Conservation (phyloP, 2,888 invertebrate genomes). For the Autographa gamma region DNA sequence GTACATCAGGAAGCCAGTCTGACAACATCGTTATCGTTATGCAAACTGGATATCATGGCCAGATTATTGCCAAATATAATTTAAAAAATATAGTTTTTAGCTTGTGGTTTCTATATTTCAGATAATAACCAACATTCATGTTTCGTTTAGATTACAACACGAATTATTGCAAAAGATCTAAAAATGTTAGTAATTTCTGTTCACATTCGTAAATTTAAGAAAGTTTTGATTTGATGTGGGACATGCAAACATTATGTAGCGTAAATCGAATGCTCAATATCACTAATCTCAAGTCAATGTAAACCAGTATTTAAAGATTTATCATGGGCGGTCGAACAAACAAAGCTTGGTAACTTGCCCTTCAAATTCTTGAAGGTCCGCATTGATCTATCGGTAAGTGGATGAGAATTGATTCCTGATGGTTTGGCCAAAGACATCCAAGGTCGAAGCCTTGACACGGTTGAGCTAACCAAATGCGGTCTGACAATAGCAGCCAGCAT, state of each 20-base stretch:
- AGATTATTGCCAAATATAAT: slow-evolving; percentile 28
- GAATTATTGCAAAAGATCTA: slow-evolving; percentile 13
- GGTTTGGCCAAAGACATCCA: slow-evolving; percentile 68
- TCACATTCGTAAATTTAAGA: background rate
- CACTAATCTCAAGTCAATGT: background rate
- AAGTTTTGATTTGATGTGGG: background rate
- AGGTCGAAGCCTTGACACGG: slow-evolving; percentile 76
- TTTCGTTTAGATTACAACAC: background rate
- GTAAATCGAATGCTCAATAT: background rate
- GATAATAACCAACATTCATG: background rate
- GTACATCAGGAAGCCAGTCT: slow-evolving; percentile 22
- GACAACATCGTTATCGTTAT: slow-evolving; percentile 15
- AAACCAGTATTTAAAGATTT: background rate
- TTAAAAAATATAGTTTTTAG: background rate
- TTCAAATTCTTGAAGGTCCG: slow-evolving; percentile 33
- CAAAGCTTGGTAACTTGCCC: slow-evolving; percentile 28
- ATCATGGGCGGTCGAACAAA: background rate
- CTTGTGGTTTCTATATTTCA: background rate
- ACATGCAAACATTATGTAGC: background rate
- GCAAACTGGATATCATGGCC: slow-evolving; percentile 31
- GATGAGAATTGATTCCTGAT: slow-evolving; percentile 70
- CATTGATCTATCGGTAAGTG: slow-evolving; percentile 40
- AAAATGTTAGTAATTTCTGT: background rate
- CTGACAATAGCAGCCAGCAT: slow-evolving; percentile 65
- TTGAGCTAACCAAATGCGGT: slow-evolving; percentile 66